These are phyloP conservation scores for Probosciger aterrimus DNA, from an alignment of 2,113 vertebrate genomes.

Conservation along the genomic window DNA sequence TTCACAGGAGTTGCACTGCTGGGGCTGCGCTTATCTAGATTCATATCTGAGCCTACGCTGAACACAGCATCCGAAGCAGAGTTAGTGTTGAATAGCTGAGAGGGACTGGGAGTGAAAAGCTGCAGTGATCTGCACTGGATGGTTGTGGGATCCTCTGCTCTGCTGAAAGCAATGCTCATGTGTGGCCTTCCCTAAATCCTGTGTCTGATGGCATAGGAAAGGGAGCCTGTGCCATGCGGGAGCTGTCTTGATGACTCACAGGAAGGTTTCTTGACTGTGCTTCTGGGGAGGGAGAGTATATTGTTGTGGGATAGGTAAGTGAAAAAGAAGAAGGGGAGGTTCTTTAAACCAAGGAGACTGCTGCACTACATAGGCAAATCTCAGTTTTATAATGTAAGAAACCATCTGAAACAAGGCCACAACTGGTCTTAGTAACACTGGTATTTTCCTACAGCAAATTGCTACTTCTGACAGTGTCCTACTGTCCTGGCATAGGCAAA, in stretches of 20 bases:
- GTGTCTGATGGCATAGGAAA: background rate
- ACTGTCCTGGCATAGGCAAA: background rate
- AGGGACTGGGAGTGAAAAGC: background rate
- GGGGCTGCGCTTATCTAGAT: background rate
- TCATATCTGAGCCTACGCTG: background rate
- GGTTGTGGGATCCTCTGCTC: background rate
- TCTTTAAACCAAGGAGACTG: background rate
- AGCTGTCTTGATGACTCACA: background rate
- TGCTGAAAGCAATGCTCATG: background rate
- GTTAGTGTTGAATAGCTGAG: background rate
- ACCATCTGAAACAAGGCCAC: background rate
- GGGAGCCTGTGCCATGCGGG: accelerated
- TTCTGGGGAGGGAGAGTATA: background rate
- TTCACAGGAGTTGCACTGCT: background rate
- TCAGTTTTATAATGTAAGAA: background rate
- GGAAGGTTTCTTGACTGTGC: background rate
- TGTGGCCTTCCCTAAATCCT: background rate
- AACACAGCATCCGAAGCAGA: background rate
- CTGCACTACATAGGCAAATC: background rate
- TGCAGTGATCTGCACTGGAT: background rate
- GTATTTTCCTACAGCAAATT: background rate
- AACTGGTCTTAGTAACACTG: background rate
- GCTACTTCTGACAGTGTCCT: background rate
- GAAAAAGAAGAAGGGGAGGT: background rate
- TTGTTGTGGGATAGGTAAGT: background rate